These are phyloP conservation scores for Plutella xylostella DNA, from an alignment of 2,888 invertebrate genomes.

Conservation along the genomic window DNA sequence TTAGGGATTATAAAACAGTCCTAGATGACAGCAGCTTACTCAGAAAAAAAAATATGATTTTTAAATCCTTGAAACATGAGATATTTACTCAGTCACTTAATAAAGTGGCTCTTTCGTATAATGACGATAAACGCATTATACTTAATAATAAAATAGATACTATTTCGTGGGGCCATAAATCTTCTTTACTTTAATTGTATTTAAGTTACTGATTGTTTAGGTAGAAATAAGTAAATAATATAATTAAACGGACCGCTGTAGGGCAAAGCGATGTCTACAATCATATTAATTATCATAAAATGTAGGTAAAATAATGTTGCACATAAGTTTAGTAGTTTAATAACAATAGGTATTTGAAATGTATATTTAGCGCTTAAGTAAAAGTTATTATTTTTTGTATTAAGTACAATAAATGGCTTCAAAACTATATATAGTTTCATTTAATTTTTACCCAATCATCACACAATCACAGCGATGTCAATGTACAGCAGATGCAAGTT, in stretches of 20 bases:
- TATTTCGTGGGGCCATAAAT: conserved; percentile 3
- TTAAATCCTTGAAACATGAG: neutral
- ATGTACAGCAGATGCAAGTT: neutral
- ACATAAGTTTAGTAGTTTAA: neutral
- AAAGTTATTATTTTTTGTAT: too few relatives aligned
- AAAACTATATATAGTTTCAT: neutral
- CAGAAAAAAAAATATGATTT: neutral
- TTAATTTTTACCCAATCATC: neutral
- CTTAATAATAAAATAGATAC: conserved; percentile 1
- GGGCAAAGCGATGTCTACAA: too few relatives aligned
- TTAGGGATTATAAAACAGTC: neutral
- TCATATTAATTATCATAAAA: too few relatives aligned
- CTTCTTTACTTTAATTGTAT: neutral
- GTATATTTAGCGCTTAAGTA: neutral
- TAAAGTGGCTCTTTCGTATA: neutral
- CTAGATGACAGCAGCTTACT: neutral
- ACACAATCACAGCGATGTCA: too few relatives aligned
- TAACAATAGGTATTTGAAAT: neutral
- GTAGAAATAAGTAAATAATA: neutral
- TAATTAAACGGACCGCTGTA: neutral
- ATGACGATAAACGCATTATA: conserved; percentile 3
- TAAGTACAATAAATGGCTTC: neutral
- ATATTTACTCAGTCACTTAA: neutral
- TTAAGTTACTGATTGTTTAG: too few relatives aligned
- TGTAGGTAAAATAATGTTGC: neutral